These are phyloP conservation scores for Alcis repandata DNA, from an alignment of 2,888 invertebrate species.

Conservation along the genomic window DNA sequence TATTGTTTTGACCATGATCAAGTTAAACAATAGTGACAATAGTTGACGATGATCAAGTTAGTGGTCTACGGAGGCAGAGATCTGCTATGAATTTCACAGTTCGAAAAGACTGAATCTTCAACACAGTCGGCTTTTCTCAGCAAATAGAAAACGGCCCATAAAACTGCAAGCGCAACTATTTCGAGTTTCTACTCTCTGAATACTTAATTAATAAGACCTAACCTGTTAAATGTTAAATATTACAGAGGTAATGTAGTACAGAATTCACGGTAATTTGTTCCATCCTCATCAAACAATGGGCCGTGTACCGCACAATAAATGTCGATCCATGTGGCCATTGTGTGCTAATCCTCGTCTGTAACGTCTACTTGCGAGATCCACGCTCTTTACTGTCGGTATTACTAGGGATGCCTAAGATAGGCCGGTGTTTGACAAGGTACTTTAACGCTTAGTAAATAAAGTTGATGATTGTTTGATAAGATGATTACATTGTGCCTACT, in stretches of 20 bases:
- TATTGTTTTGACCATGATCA: no score
- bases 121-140: no score
- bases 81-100: no score
- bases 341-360: slow-evolving; percentile 53
- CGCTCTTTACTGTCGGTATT: slow-evolving; percentile 25
- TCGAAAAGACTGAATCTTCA: no score
- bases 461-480: slow-evolving; percentile 9
- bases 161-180: no score
- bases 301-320: slow-evolving; percentile 50
- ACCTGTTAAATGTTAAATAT: slow-evolving; percentile 27
- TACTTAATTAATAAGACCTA: slow-evolving; percentile 21
- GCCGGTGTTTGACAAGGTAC: neutral
- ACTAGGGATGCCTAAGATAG: slow-evolving; percentile 5
- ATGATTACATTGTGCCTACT: slow-evolving; percentile 1
- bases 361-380: slow-evolving; percentile 35
- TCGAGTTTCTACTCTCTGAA: neutral
- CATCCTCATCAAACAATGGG: slow-evolving; percentile 46
- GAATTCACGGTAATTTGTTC: slow-evolving; percentile 29
- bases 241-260: slow-evolving; percentile 24
- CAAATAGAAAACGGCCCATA: no score
- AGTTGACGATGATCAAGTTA: no score
- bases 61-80: no score
- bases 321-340: slow-evolving; percentile 51
- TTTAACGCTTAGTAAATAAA: neutral
- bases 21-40: no score